These are phyloP conservation scores for Diceros bicornis DNA, from an alignment of 2,797 vertebrate species.

Conservation along the genomic window DNA sequence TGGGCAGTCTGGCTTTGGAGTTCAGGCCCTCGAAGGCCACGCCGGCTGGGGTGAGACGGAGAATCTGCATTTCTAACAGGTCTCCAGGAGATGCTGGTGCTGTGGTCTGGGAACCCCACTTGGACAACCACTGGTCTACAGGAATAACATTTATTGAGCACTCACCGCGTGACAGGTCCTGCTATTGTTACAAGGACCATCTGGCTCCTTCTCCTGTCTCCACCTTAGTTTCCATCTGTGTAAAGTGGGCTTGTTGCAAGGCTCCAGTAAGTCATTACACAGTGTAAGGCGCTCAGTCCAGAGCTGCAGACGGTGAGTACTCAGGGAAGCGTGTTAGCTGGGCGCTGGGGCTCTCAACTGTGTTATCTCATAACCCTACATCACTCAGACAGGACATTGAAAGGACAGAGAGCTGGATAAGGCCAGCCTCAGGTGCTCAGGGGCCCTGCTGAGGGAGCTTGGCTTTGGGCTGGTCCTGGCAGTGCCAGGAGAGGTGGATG, in stretches of 20 bases:
- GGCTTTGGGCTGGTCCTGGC: not conserved
- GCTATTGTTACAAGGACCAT: not conserved
- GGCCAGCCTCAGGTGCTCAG: not conserved
- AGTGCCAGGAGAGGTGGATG: not conserved
- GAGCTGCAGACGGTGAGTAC: no score
- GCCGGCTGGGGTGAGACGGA: not conserved
- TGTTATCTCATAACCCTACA: rapidly evolving
- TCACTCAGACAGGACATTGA: not conserved
- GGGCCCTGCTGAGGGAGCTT: not conserved
- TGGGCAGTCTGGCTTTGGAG: no score
- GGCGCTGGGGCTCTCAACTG: not conserved
- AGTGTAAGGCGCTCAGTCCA: not conserved
- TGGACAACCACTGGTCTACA: not conserved
- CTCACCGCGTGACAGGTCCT: rapidly evolving
- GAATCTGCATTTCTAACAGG: not conserved
- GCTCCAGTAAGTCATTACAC: not conserved
- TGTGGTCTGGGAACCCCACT: not conserved
- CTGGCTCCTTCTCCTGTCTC: not conserved
- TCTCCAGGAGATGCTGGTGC: not conserved
- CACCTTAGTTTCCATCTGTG: not conserved
- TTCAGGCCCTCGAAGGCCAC: not conserved
- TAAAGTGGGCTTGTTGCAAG: not conserved
- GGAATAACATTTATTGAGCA: not conserved
- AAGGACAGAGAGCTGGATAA: not conserved
- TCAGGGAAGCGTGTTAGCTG: not conserved